A percentile compares a stretch with the other conserved stretches of the same genome.
These are phyloP conservation scores for Endotricha flammealis DNA, from an alignment of 2,888 invertebrate genomes.

Conservation along the genomic window DNA sequence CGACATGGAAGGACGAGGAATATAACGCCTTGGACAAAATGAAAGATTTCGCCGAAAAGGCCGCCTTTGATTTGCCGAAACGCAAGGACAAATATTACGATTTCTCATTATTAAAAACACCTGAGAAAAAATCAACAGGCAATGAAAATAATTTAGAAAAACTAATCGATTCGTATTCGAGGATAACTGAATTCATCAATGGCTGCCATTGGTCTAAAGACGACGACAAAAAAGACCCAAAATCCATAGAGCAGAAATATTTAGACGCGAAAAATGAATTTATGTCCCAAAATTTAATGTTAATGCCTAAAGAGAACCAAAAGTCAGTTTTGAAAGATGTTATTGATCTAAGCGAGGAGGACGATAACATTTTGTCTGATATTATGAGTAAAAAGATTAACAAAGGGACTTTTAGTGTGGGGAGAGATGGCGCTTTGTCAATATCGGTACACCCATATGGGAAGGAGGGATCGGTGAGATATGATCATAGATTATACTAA, in stretches of 20 bases:
- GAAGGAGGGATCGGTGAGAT: conserved; percentile 31
- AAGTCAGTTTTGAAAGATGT: conserved; percentile 57
- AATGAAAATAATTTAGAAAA: conserved; percentile 62
- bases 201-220: conserved; percentile 72
- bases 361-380: conserved; percentile 46
- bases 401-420: conserved; percentile 58
- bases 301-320: conserved; percentile 58
- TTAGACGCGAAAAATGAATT: conserved; percentile 71
- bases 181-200: conserved; percentile 70
- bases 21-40: conserved; percentile 74
- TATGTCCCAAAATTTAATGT: conserved; percentile 65
- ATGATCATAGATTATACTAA: conserved; percentile 18
- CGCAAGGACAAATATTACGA: conserved; percentile 52
- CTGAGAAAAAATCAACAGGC: conserved; percentile 42
- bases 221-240: conserved; percentile 50
- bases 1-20: conserved; percentile 58
- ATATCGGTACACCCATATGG: conserved; percentile 59
- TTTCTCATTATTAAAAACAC: conserved; percentile 44
- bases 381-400: conserved; percentile 54
- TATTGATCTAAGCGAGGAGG: conserved; percentile 64
- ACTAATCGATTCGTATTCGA: conserved; percentile 65
- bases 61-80: conserved; percentile 66
- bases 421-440: conserved; percentile 66
- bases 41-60: conserved; percentile 73
- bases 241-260: conserved; percentile 63